Percentiles rank a stretch among this genome's conserved stretches.
Conservation (phyloP, 2,888 invertebrate genomes). For the Flabesymbios commensalis region DNA sequence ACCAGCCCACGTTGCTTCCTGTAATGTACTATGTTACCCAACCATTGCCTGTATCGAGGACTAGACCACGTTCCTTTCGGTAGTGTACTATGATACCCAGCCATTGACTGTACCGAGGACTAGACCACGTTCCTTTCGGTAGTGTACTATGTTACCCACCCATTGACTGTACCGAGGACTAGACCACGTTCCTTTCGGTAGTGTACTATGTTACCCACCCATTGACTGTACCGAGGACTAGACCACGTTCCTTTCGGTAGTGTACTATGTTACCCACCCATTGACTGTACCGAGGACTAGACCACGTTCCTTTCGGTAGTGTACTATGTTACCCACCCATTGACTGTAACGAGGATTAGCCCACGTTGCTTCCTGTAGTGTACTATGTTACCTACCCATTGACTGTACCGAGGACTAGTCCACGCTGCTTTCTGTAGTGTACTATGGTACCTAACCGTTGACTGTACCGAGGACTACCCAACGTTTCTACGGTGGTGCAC, state of each 20-base stretch:
- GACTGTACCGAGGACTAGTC: constrained; percentile 53
- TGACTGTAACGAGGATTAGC: too few species aligned
- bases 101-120: constrained; percentile 57
- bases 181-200: constrained; percentile 49
- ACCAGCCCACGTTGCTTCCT: too few species aligned
- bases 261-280: constrained; percentile 56
- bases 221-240: constrained; percentile 56
- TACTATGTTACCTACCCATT: constrained; percentile 61
- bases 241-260: constrained; percentile 47
- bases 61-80: too few species aligned
- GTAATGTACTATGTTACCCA: too few species aligned
- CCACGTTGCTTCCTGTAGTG: too few species aligned
- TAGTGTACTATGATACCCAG: too few species aligned
- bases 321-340: too few species aligned
- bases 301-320: constrained; percentile 48
- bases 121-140: constrained; percentile 46
- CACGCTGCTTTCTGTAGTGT: constrained; percentile 48
- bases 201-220: constrained; percentile 56
- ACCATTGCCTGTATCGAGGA: too few species aligned
- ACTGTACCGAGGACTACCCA: too few species aligned
- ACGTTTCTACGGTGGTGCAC: too few species aligned
- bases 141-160: constrained; percentile 57
- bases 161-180: constrained; percentile 55
- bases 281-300: constrained; percentile 56
- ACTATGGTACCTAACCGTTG: too few species aligned